Evolutionary conservation across 2,888 invertebrate species (phyloP), one percentile per base, ranked within the genome.

Genomic region (Drosophila mettleri): DNA sequence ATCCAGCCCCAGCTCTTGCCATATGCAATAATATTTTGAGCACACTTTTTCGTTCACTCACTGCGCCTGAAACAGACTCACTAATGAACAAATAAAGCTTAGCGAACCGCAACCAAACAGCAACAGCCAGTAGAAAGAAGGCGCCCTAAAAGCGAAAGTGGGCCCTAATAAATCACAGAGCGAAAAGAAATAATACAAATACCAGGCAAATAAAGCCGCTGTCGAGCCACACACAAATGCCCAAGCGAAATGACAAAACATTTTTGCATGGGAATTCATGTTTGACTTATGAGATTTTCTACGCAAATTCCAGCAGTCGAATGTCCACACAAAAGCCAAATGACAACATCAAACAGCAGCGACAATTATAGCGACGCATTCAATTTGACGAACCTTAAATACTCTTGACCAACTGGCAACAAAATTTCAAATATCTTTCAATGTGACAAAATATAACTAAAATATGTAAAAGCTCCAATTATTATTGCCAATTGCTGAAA

Each of bases 51-150:
- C 31, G 58, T 9, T 14, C 27, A 41, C 16, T 39, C 43, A 18
- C 27, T 18, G 27, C 10, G 39, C 33, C 62, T 65, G 60, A 54
- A 71, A 70, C 66, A 63, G 59, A 68, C 62, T 57, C 87, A 77
- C 81, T 88, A 83, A 83, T 83, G 83, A 83, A 84, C 83, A 88
- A 83, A 83, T 77, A 88, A 86, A 80, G 83, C 83, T 83, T 88
- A 83, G 69, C 74, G 67, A 77, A 55, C 58, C 68, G 59, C 51
- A 64, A 29, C 64, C 29, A n/a, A 48, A 41, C 6, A 67, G 36
- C 45, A 27, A 63, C 41, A 52, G 29, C 55, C 41, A 31, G 22
- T 6, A 12, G 27, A 46, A 38, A 14, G 52, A 45, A 53, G 45
- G 45, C 36, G 24, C 31, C 49, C 43, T 57, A 52, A 57, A 52